These are phyloP conservation scores for Aphelenchoides besseyi DNA, from an alignment of 1,140 invertebrate genomes.

Conservation along the genomic window DNA sequence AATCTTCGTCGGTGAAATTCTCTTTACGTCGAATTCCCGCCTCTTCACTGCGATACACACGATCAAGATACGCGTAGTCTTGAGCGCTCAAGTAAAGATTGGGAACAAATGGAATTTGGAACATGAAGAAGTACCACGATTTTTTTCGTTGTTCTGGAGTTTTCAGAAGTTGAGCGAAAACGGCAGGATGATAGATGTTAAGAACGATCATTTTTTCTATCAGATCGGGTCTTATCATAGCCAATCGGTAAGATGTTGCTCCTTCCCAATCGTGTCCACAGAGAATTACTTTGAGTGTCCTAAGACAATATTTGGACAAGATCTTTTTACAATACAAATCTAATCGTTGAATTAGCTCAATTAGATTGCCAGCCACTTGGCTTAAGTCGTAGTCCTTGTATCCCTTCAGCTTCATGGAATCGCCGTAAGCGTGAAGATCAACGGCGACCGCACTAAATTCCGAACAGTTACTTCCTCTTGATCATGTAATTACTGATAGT, in stretches of 20 bases:
- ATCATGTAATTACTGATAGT: constrained; percentile 67
- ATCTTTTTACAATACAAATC: too few species aligned
- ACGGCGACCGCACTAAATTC: constrained; percentile 39
- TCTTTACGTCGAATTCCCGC: constrained; percentile 54
- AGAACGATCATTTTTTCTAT: constrained; percentile 73
- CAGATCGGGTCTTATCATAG: constrained; percentile 70
- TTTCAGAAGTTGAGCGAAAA: background rate
- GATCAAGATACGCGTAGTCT: constrained; percentile 69
- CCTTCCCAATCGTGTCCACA: constrained; percentile 80
- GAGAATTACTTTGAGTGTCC: constrained; percentile 64
- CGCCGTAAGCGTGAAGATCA: constrained; percentile 46
- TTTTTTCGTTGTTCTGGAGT: too few species aligned
- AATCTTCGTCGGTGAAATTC: constrained; percentile 68
- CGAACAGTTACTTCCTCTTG: constrained; percentile 20
- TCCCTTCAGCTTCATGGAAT: constrained; percentile 58
- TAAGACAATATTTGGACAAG: too few species aligned
- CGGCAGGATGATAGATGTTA: constrained; percentile 73
- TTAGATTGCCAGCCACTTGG: constrained; percentile 71
- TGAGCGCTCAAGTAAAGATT: too few species aligned
- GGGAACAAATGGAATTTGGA: too few species aligned
- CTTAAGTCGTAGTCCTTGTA: constrained; percentile 69
- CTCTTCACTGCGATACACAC: constrained; percentile 67
- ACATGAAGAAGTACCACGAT: too few species aligned
- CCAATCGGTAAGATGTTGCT: constrained; percentile 73
- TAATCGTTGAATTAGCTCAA: constrained; percentile 71